Evolutionary conservation across 2,797 vertebrate species (phyloP).

Genomic region (Scomberomorus guttatus): DNA sequence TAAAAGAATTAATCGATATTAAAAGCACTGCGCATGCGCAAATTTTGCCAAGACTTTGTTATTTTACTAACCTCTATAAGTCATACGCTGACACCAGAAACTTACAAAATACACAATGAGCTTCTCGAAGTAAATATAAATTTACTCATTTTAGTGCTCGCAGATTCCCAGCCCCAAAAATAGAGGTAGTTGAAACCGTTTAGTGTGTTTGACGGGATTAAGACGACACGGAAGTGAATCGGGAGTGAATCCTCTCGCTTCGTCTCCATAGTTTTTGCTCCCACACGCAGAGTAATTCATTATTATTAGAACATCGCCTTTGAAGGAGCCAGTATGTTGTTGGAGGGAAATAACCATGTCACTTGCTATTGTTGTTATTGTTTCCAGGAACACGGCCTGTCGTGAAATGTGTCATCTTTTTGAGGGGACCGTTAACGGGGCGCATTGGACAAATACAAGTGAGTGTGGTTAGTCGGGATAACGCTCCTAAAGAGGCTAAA

Average conservation of each 20-base stretch:
- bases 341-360: conserved; percentile 34
- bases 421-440: conserved; percentile 45
- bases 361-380: conserved; percentile 54
- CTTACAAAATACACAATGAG: not conserved
- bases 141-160: accelerated
- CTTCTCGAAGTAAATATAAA: not conserved
- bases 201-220: not conserved
- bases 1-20: not conserved
- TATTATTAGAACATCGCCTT: conserved; percentile 83
- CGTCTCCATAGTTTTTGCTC: conserved; percentile 13
- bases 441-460: conserved; percentile 61
- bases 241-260: conserved; percentile 55
- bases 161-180: accelerated
- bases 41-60: not conserved
- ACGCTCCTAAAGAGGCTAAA: conserved; percentile 64
- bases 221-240: conserved; percentile 66
- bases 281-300: conserved; percentile 66
- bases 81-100: not conserved
- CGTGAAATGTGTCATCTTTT: conserved; percentile 55
- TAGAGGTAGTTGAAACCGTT: no score
- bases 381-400: conserved; percentile 62
- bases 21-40: conserved; percentile 44
- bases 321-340: conserved; percentile 65
- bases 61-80: not conserved
- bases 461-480: conserved; percentile 63